These are phyloP conservation scores for Crax fasciolata DNA, from an alignment of 2,797 vertebrate genomes.

Conservation along the genomic window DNA sequence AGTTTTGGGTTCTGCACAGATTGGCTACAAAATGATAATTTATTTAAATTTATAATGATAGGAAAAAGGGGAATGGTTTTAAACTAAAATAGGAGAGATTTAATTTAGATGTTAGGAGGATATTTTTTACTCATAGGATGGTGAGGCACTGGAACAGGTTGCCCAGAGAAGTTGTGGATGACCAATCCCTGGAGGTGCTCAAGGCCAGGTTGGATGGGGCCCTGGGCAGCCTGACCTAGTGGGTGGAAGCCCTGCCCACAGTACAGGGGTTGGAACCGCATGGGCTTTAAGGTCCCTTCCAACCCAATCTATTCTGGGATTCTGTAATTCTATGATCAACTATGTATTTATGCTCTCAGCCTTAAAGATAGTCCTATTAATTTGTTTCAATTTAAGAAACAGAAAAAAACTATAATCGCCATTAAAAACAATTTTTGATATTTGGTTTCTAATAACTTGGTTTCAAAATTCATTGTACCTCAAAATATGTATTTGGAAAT, in stretches of 20 bases:
- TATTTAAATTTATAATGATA: neutral
- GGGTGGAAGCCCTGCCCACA: too few species aligned
- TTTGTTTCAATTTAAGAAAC: neutral
- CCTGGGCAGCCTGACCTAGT: too few species aligned
- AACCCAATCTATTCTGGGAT: too few species aligned
- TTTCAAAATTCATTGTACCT: neutral
- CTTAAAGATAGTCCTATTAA: rapidly evolving
- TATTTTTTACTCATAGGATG: neutral
- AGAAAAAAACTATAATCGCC: neutral
- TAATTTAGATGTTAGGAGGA: neutral
- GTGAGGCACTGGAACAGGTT: neutral
- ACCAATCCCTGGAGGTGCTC: neutral
- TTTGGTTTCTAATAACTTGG: neutral
- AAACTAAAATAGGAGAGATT: neutral
- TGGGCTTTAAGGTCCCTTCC: too few species aligned
- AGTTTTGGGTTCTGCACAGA: neutral
- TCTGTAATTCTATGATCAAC: too few species aligned
- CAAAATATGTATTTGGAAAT: neutral
- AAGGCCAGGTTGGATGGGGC: neutral
- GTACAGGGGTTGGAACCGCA: too few species aligned
- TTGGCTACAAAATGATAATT: neutral
- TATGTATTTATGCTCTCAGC: neutral
- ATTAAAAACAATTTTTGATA: neutral
- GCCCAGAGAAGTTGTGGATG: neutral
- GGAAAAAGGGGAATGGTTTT: neutral